phyloP scores from a whole-genome alignment of 2,113 vertebrate species.

The Abramis brama region DNA sequence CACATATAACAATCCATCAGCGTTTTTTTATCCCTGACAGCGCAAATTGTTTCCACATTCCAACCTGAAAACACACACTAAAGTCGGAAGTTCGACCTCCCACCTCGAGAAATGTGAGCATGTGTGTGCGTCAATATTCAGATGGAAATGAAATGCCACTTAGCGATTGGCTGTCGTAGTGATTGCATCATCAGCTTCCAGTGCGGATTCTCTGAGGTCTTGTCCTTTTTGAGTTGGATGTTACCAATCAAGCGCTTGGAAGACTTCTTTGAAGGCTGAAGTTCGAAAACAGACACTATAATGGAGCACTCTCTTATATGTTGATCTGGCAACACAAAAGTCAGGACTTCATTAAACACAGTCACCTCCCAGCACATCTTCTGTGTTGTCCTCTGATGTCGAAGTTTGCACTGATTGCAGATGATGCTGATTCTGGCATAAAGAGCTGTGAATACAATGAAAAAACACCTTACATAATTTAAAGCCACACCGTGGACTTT shows the following conservation, averaged over 20 bases:
- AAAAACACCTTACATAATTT: not conserved
- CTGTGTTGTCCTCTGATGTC: constrained; percentile 74
- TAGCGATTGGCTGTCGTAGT: constrained; percentile 76
- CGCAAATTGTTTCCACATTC: not conserved
- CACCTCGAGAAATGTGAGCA: not conserved
- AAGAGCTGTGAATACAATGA: constrained; percentile 62
- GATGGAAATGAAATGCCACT: constrained; percentile 77
- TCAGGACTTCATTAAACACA: constrained; percentile 77
- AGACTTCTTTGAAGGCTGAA: constrained; percentile 50
- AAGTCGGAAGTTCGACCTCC: not conserved
- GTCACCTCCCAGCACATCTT: constrained; percentile 63
- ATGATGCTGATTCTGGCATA: constrained; percentile 72
- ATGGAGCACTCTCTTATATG: constrained; percentile 69
- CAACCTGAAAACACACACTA: not conserved
- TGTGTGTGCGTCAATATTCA: constrained; percentile 36
- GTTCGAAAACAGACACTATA: constrained; percentile 72
- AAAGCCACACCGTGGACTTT: no score
- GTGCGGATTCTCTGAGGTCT: constrained; percentile 65
- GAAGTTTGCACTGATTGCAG: constrained; percentile 73
- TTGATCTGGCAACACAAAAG: constrained; percentile 74
- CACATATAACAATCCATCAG: not conserved
- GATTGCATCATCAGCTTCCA: constrained; percentile 77
- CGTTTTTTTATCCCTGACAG: not conserved
- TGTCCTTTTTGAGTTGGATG: constrained; percentile 69
- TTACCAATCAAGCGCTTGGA: constrained; percentile 73